Conservation (phyloP, 2,888 invertebrate genomes). For the Pterobdella sp. region DNA sequence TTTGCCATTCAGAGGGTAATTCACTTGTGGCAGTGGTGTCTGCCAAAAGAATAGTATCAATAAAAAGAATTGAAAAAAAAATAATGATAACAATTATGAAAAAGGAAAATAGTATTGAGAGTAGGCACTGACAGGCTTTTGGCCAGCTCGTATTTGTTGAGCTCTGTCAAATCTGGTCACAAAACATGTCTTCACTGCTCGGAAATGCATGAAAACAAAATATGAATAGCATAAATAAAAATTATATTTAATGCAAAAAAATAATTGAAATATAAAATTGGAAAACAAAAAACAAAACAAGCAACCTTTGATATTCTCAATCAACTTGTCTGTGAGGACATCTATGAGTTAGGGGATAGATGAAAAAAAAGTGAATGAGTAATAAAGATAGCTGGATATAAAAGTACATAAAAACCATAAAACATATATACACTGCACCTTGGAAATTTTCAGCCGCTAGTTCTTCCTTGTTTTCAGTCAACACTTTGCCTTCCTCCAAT, state of each 20-base stretch:
- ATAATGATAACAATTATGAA: neutral
- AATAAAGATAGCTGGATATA: neutral
- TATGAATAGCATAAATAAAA: neutral
- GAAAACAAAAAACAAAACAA: neutral
- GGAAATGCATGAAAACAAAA: neutral
- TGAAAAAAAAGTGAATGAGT: neutral
- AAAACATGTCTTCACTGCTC: conserved; percentile 71
- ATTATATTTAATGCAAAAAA: neutral
- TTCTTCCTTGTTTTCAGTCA: conserved; percentile 39
- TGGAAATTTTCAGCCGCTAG: conserved; percentile 41
- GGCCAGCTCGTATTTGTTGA: conserved; percentile 44
- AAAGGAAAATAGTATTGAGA: neutral
- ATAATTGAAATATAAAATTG: neutral
- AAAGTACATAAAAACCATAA: too few species aligned
- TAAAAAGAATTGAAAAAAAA: neutral
- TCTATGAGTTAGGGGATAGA: neutral
- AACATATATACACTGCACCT: too few species aligned
- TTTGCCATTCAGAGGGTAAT: conserved; percentile 62
- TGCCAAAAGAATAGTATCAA: conserved; percentile 2
- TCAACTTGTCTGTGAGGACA: neutral
- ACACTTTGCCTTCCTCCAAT: conserved; percentile 41
- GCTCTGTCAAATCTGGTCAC: conserved; percentile 69
- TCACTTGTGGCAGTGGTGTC: conserved; percentile 54
- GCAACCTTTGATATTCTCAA: conserved; percentile 17
- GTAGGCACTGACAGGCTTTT: neutral